Evolutionary conservation across 2,888 invertebrate genomes (phyloP), one percentile per base, ranked within the genome.

Genomic region (Tricholauxania praeusta): DNA sequence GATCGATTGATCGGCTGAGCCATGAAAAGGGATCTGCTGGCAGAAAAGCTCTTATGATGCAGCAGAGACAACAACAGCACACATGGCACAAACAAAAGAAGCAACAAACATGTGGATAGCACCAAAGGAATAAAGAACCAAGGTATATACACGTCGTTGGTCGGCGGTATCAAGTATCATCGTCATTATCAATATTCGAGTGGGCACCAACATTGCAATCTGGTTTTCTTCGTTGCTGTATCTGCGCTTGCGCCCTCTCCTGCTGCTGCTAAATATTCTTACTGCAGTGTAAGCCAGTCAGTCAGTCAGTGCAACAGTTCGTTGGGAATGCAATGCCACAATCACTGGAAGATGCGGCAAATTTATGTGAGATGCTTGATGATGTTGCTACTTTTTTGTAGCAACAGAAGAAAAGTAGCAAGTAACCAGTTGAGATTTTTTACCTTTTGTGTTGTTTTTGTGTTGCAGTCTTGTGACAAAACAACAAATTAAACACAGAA

Each of bases 171-270:
- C 81, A 81, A 81, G 79, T 81, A 81, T 79, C 81, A 74, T 74
- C 78, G 78, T 79, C 77, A 79, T 80, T 76, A 81, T 81, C 78
- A 80, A 81, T 79, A 80, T 80, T 77, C 78, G 80, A 80, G 79
- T 77, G 72, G 78, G 73, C 77, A 79, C 64, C 76, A 78, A 39
- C 28, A n/a, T 64, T 71, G 59, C 22, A 28, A 57, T 77, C 75
- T 74, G 76, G 74, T 74, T 76, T 70, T 49, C 60, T 72, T 68
- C 14, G 28, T 49, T 28, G 47, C 47, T 28, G 8, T 39, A n/a
- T 69, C 32, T 63, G 52, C 63, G 17, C 32, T 22, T n/a, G 2
- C 2, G 17, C 15, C 19, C 15, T 0, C 28, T 28, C 3, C 28
- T 57, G 5, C 12, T 28, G 14, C 65, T 49, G 48, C 47, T 28